Evolutionary conservation across 2,113 vertebrate genomes (phyloP).

Genomic region (Bambusicola thoracicus): DNA sequence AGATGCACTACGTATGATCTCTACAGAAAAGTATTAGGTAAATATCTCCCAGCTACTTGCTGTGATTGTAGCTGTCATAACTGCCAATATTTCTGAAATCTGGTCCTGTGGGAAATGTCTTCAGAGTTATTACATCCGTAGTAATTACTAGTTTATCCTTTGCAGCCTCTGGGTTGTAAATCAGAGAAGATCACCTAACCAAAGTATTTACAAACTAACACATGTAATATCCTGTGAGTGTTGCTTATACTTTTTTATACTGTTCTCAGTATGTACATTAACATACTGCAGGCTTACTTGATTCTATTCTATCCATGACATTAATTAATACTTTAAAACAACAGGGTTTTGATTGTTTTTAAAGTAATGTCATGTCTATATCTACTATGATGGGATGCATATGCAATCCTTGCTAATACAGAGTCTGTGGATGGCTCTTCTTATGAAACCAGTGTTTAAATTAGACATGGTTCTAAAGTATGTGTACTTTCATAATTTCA

Average conservation of each 20-base stretch:
- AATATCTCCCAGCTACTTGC: not conserved
- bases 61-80: not conserved
- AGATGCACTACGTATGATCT: not conserved
- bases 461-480: not conserved
- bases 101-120: not conserved
- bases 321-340: not conserved
- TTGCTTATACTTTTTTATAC: not conserved
- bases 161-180: not conserved
- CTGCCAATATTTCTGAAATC: not conserved
- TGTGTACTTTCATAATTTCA: not conserved
- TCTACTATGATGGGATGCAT: not conserved
- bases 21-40: not conserved
- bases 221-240: accelerated
- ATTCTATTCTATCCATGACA: not conserved
- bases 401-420: not conserved
- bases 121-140: not conserved
- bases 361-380: not conserved
- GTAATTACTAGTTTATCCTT: not conserved
- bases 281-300: not conserved
- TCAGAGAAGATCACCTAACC: not conserved
- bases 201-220: not conserved
- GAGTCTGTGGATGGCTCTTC: accelerated
- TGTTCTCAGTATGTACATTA: not conserved
- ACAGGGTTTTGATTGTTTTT: not conserved
- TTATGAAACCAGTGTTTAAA: not conserved